Evolutionary conservation across 2,888 invertebrate genomes (phyloP), one percentile per base, ranked within the genome.

Genomic region (Altica lythri): DNA sequence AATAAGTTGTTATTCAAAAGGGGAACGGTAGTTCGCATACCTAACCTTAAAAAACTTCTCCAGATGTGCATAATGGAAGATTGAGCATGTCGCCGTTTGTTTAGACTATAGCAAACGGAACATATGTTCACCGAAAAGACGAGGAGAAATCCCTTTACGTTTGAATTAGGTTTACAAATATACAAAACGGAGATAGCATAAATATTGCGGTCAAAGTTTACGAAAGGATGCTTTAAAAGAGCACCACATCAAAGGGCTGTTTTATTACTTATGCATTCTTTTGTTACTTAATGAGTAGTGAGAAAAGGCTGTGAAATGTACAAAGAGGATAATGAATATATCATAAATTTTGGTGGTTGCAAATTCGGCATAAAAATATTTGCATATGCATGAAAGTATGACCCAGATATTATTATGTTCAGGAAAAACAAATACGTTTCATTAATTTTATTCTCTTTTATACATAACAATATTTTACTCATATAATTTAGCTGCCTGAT

Each of bases 21-120:
- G 57, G 53, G 57, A 59, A 40, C 12, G 22, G 48, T 42, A 48
- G 48, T 43, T 54, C 43, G 54, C 51, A 51, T 60, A 61, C 57
- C 59, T 55, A 55, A 53, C 51, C 53, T 47, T 30, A 17, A 59
- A 53, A 53, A 59, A 62, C 57, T 43, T 50, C 55, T 57, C 62
- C 64, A 64, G 62, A 62, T 62, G 64, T 61, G 57, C 56, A 56
- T 62, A 61, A 64, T 64, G 62, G 60, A 59, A 58, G 56, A 61
- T 59, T 55, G 58, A 64, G 58, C 64, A 56, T 61, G 64, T 64
- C 64, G 62, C 61, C 66, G 63, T 65, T 66, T 66, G 66, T 66
- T 66, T 66, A 66, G 66, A 61, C 66, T 66, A 49, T 49, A 63
- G 56, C 54, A 55, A 59, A 32, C 51, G 52, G n/a, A 65, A 66